Evolutionary conservation across 1,140 invertebrate species (phyloP).

Genomic region (Eupeodes corollae): DNA sequence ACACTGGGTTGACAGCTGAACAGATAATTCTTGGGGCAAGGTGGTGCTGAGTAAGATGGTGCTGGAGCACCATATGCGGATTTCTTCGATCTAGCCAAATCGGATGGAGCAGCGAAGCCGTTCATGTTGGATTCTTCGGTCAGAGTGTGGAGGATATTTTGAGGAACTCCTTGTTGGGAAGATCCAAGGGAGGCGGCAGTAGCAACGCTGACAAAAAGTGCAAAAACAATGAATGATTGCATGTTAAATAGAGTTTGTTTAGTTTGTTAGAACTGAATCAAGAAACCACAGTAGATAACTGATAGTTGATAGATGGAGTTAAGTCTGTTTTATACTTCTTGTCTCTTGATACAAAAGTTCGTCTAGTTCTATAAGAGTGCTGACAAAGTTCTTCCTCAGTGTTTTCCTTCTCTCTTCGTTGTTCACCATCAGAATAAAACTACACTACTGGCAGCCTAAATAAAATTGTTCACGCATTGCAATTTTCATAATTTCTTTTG

Average conservation of each 20-base stretch:
- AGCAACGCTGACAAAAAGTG: constrained; percentile 16
- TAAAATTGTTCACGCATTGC: too few species aligned
- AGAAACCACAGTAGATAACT: too few species aligned
- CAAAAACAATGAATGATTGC: constrained; percentile 31
- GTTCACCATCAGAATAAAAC: too few species aligned
- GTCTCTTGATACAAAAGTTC: too few species aligned
- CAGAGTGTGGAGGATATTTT: background rate
- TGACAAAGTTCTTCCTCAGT: too few species aligned
- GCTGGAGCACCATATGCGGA: constrained; percentile 17
- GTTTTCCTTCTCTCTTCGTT: too few species aligned
- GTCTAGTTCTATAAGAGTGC: too few species aligned
- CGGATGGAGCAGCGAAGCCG: constrained; percentile 10
- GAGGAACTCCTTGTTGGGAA: background rate
- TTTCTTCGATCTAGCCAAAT: constrained; percentile 28
- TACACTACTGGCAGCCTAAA: too few species aligned
- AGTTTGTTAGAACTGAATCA: too few species aligned
- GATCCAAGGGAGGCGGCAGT: constrained; percentile 7
- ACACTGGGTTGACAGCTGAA: constrained; percentile 14
- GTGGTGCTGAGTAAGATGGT: constrained; percentile 10
- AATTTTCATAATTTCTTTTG: too few species aligned
- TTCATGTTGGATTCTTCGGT: constrained; percentile 12
- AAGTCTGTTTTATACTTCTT: too few species aligned
- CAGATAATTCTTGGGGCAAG: constrained; percentile 12
- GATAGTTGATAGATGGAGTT: too few species aligned
- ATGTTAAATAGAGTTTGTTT: constrained; percentile 12